A percentile compares a stretch with the other conserved stretches of the same genome.
Evolutionary conservation across 2,113 vertebrate genomes (phyloP).

Genomic region (Australoheros scitulus): DNA sequence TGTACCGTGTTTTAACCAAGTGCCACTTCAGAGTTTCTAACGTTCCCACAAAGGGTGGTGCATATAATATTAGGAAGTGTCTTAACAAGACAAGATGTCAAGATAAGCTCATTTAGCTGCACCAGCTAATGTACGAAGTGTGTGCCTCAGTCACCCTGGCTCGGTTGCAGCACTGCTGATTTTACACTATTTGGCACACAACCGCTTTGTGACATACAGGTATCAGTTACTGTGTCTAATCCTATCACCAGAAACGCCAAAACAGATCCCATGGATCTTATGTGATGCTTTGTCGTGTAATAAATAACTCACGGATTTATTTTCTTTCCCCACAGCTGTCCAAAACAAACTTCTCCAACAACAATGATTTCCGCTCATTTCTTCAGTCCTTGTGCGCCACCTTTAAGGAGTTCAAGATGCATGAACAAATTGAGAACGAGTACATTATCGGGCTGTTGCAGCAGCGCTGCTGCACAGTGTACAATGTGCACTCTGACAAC

Average conservation of each 20-base stretch:
- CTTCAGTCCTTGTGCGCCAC: slow-evolving; percentile 94
- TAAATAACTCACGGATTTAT: not conserved
- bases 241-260: not conserved
- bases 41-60: not conserved
- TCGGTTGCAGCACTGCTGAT: not conserved
- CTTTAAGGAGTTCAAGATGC: slow-evolving; percentile 99
- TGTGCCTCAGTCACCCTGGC: not conserved
- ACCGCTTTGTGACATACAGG: not conserved
- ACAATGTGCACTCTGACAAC: slow-evolving; percentile 97
- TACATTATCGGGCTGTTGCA: slow-evolving; percentile 95
- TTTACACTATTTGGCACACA: not conserved
- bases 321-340: slow-evolving; percentile 85
- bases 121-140: not conserved
- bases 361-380: slow-evolving; percentile 96
- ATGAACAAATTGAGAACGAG: slow-evolving; percentile 98
- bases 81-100: not conserved
- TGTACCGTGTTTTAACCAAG: slow-evolving; percentile 18
- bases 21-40: not conserved
- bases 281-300: not conserved
- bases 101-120: not conserved
- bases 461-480: slow-evolving; percentile 92
- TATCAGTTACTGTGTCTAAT: not conserved
- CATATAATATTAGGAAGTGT: not conserved
- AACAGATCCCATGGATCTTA: not conserved
- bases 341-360: slow-evolving; percentile 99